Conservation (phyloP, 2,113 vertebrate genomes). For the Ciconia maguari region DNA sequence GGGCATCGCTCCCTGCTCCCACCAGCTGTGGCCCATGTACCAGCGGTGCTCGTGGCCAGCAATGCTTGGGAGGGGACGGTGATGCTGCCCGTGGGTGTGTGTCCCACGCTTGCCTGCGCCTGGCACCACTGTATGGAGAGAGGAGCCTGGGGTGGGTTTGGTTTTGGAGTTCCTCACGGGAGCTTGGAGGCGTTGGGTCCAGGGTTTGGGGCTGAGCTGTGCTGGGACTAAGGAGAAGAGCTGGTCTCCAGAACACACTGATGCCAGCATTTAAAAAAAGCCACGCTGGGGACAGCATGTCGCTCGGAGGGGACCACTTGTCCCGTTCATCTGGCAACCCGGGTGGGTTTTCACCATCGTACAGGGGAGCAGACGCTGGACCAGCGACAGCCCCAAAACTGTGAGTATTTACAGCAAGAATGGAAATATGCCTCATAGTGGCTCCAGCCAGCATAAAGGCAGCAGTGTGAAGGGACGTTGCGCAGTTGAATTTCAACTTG, state of each 20-base stretch:
- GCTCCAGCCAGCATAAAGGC: not conserved
- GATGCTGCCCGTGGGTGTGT: not conserved
- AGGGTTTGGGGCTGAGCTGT: not conserved
- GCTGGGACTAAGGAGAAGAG: not conserved
- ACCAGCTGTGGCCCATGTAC: too few species aligned
- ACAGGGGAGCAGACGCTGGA: not conserved
- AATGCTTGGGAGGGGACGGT: not conserved
- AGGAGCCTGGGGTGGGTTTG: not conserved
- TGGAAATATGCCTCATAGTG: not conserved
- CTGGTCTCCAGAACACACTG: rapidly evolving
- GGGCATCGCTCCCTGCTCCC: not conserved
- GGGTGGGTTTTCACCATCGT: rapidly evolving
- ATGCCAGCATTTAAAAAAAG: not conserved
- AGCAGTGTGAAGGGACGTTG: not conserved
- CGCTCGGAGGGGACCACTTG: rapidly evolving
- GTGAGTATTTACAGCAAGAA: not conserved
- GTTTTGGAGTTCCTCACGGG: not conserved
- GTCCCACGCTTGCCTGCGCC: not conserved
- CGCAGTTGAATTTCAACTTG: not conserved
- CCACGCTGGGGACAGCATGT: rapidly evolving
- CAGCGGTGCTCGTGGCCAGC: not conserved
- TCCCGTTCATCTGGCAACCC: not conserved
- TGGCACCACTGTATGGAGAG: not conserved
- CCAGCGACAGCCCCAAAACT: not conserved
- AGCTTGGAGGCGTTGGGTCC: not conserved